phyloP scores from a whole-genome alignment of 2,797 vertebrate genomes.

The Synanceia verrucosa region DNA sequence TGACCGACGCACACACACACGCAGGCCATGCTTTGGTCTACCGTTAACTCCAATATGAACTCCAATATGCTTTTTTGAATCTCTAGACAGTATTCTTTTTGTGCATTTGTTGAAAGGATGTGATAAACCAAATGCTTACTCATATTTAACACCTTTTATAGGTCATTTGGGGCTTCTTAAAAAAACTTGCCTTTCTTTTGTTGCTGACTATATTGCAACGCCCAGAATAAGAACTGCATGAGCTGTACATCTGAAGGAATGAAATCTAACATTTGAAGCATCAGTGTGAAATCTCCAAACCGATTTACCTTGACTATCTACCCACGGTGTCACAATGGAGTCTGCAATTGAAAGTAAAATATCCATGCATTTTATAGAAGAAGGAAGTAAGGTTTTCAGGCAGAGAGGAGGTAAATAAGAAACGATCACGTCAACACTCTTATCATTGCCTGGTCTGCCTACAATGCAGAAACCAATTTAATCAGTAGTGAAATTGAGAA shows the following conservation, averaged over 20 bases:
- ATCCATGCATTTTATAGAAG: background rate
- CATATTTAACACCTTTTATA: too few relatives aligned
- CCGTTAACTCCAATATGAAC: too few relatives aligned
- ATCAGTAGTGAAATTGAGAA: constrained; percentile 23
- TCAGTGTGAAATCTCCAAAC: background rate
- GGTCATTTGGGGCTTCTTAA: too few relatives aligned
- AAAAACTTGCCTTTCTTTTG: too few relatives aligned
- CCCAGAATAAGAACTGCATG: background rate
- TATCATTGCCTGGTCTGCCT: background rate
- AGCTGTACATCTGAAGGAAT: background rate
- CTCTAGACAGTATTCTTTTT: too few relatives aligned
- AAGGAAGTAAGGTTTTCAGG: constrained; percentile 4
- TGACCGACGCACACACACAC: too few relatives aligned
- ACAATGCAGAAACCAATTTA: constrained; percentile 4
- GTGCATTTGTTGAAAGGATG: too few relatives aligned
- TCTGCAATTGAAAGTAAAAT: constrained; percentile 4
- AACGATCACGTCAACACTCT: background rate
- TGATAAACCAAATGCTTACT: too few relatives aligned
- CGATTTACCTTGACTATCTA: background rate
- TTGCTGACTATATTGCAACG: too few relatives aligned
- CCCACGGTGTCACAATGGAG: constrained; percentile 7
- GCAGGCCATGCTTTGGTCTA: too few relatives aligned
- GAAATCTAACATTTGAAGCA: background rate
- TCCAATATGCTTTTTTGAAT: too few relatives aligned
- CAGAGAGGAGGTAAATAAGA: background rate